These are phyloP conservation scores for Pseudeuparius sepicola DNA, from an alignment of 2,888 invertebrate genomes.

Conservation along the genomic window DNA sequence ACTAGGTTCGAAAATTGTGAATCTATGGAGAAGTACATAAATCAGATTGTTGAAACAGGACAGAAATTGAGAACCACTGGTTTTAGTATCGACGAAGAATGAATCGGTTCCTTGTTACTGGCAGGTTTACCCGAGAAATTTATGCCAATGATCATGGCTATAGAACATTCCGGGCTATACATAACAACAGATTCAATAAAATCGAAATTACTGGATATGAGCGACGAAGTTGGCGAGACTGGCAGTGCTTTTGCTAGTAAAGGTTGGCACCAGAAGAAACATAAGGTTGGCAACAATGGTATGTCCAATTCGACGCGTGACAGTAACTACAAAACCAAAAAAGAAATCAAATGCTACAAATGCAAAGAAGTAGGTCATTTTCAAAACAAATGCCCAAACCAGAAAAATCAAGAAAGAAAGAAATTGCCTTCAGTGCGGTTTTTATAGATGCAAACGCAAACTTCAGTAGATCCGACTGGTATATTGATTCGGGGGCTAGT, in stretches of 20 bases:
- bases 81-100: slow-evolving; percentile 25
- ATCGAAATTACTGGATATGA: slow-evolving; percentile 22
- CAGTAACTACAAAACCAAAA: slow-evolving; percentile 1
- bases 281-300: too few relatives aligned
- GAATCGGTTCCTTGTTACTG: too few relatives aligned
- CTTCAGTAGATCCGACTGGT: slow-evolving; percentile 11
- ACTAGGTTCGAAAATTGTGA: too few relatives aligned
- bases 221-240: background rate
- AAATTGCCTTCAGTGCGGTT: too few relatives aligned
- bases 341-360: slow-evolving; percentile 5
- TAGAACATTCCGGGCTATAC: slow-evolving; percentile 22
- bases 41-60: too few relatives aligned
- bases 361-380: slow-evolving; percentile 6
- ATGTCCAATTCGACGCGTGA: too few relatives aligned
- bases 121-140: too few relatives aligned
- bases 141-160: too few relatives aligned
- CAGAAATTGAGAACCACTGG: slow-evolving; percentile 26
- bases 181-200: slow-evolving; percentile 27
- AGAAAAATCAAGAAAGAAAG: slow-evolving; percentile 2
- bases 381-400: slow-evolving; percentile 7
- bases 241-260: too few relatives aligned
- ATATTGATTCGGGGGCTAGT: slow-evolving; percentile 12
- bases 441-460: too few relatives aligned
- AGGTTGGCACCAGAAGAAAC: too few relatives aligned
- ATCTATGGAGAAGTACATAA: too few relatives aligned